Conservation (phyloP, 2,113 vertebrate genomes). For the Prinia subflava region DNA sequence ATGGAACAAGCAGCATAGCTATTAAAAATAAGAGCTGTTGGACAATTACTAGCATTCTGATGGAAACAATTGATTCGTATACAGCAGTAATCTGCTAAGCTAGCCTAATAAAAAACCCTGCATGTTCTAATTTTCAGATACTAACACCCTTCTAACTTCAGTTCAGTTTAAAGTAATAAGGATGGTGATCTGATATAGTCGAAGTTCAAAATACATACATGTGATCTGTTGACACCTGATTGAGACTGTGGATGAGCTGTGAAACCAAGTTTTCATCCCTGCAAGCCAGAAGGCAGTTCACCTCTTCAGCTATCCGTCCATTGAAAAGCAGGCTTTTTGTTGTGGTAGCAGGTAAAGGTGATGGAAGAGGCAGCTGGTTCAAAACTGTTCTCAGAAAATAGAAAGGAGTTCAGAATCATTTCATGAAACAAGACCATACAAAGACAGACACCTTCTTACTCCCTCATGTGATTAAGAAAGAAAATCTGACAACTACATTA, state of each 20-base stretch:
- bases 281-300: conserved; percentile 91
- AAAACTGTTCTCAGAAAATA: conserved; percentile 77
- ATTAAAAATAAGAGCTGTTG: neutral
- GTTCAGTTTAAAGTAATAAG: neutral
- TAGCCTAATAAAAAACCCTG: neutral
- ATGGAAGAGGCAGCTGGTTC: conserved; percentile 98
- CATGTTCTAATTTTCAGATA: neutral
- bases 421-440: neutral
- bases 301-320: conserved; percentile 94
- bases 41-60: neutral
- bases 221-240: conserved; percentile 97
- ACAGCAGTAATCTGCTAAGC: neutral
- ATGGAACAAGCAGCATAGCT: neutral
- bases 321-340: conserved; percentile 97
- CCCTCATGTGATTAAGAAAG: neutral
- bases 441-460: neutral
- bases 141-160: neutral
- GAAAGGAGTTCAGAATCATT: neutral
- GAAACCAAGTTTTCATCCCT: conserved; percentile 94
- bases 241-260: conserved; percentile 91
- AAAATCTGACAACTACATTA: neutral
- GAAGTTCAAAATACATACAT: conserved; percentile 81
- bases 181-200: neutral
- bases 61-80: neutral
- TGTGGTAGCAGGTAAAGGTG: conserved; percentile 96